Conservation (phyloP, 2,113 vertebrate species). For the Archilochus colubris region DNA sequence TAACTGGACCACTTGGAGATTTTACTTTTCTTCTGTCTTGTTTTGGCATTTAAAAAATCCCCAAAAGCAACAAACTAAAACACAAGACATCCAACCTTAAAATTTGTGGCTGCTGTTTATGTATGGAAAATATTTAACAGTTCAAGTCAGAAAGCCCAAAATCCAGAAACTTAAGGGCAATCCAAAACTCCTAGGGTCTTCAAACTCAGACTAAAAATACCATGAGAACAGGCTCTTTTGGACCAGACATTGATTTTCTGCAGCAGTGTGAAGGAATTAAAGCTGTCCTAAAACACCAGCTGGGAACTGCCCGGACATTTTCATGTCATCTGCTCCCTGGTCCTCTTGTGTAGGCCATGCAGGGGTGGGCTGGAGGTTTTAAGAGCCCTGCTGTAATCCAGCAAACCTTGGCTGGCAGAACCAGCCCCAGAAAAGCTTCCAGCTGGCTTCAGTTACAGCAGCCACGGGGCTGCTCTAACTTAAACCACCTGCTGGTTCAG, state of each 20-base stretch:
- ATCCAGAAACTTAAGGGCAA: slow-evolving; percentile 23
- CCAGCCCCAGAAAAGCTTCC: slow-evolving; percentile 39
- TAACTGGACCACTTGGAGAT: not conserved
- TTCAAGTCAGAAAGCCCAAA: slow-evolving; percentile 19
- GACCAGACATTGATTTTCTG: slow-evolving; percentile 9
- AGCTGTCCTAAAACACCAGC: slow-evolving; percentile 5
- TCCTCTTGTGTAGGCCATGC: not conserved
- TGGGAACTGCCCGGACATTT: slow-evolving; percentile 9
- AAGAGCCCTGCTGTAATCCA: slow-evolving; percentile 10
- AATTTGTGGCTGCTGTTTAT: slow-evolving; percentile 24
- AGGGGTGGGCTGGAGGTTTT: slow-evolving; percentile 11
- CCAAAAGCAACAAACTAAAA: not conserved
- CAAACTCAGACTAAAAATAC: slow-evolving; percentile 45
- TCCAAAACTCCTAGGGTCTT: slow-evolving; percentile 41
- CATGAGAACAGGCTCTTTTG: not conserved
- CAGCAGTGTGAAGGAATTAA: slow-evolving; percentile 25
- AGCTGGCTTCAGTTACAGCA: slow-evolving; percentile 63
- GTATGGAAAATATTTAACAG: slow-evolving; percentile 42
- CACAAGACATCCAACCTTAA: slow-evolving; percentile 31
- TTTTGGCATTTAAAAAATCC: not conserved
- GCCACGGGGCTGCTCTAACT: slow-evolving; percentile 50
- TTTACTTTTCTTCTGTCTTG: not conserved
- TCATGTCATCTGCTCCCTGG: slow-evolving; percentile 5
- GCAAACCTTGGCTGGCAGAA: slow-evolving; percentile 49
- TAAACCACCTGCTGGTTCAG: slow-evolving; percentile 60